Conservation (phyloP, 2,113 vertebrate genomes). For the Chlorodrepanis virens region DNA sequence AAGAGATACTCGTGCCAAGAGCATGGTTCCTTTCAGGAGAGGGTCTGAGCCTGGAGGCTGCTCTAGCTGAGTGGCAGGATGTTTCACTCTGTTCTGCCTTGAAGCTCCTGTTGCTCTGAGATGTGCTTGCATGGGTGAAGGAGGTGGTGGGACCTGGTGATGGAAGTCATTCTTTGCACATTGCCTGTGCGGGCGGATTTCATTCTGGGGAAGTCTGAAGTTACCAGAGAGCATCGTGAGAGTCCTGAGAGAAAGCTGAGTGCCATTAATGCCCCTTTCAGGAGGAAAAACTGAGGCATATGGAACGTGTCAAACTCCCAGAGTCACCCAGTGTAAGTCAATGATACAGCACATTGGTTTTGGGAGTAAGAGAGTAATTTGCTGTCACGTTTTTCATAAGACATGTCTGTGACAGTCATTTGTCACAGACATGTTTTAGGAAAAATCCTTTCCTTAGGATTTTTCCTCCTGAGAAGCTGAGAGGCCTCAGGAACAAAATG, state of each 20-base stretch:
- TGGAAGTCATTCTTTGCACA: background rate
- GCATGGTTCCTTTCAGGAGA: background rate
- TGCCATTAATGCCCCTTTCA: background rate
- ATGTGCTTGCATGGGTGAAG: background rate
- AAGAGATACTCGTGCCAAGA: background rate
- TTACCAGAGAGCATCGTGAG: rapidly evolving
- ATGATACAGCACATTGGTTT: background rate
- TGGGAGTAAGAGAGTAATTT: background rate
- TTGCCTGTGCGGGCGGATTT: background rate
- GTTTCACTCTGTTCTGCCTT: background rate
- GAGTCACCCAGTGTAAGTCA: too few species aligned
- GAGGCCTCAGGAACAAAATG: too few species aligned
- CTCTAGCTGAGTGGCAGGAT: background rate
- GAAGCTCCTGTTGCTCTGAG: background rate
- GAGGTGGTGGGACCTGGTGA: background rate
- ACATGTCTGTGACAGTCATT: too few species aligned
- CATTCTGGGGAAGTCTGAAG: background rate
- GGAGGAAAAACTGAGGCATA: background rate
- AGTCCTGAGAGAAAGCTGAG: background rate
- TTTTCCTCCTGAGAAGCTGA: too few species aligned
- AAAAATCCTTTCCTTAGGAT: too few species aligned
- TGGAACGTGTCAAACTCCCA: background rate
- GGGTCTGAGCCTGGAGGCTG: background rate
- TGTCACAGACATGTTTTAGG: too few species aligned
- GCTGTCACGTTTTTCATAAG: background rate